These are phyloP conservation scores for Leptopilina boulardi DNA, from an alignment of 1,140 invertebrate species.

Conservation along the genomic window DNA sequence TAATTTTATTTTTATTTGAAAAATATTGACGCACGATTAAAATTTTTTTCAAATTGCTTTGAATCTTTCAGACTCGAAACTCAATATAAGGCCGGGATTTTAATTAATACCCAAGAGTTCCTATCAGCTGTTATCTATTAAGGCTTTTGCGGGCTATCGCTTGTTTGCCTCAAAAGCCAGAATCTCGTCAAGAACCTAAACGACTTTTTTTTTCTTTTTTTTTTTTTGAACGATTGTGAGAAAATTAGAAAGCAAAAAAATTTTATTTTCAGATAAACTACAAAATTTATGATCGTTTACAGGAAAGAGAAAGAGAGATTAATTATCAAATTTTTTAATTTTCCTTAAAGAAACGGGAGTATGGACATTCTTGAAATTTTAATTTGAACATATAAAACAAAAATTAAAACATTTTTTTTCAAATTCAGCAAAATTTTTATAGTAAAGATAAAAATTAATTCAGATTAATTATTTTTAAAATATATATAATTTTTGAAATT, in stretches of 20 bases:
- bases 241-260: too few relatives aligned
- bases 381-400: too few relatives aligned
- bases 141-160: conserved; percentile 63
- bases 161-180: conserved; percentile 48
- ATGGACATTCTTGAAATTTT: too few relatives aligned
- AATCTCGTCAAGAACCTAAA: not conserved
- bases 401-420: too few relatives aligned
- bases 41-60: not conserved
- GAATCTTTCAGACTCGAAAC: conserved; percentile 13
- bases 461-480: too few relatives aligned
- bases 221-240: not conserved
- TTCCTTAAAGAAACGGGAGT: too few relatives aligned
- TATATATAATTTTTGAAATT: too few relatives aligned
- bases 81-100: conserved; percentile 45
- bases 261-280: not conserved
- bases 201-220: not conserved
- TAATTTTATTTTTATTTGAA: not conserved
- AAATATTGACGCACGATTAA: not conserved
- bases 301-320: too few relatives aligned
- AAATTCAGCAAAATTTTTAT: too few relatives aligned
- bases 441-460: too few relatives aligned
- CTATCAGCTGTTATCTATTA: conserved; percentile 66
- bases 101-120: conserved; percentile 54
- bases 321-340: not conserved
- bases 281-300: not conserved